Evolutionary conservation across 2,113 vertebrate species (phyloP).

Genomic region (Brienomyrus longianalis): DNA sequence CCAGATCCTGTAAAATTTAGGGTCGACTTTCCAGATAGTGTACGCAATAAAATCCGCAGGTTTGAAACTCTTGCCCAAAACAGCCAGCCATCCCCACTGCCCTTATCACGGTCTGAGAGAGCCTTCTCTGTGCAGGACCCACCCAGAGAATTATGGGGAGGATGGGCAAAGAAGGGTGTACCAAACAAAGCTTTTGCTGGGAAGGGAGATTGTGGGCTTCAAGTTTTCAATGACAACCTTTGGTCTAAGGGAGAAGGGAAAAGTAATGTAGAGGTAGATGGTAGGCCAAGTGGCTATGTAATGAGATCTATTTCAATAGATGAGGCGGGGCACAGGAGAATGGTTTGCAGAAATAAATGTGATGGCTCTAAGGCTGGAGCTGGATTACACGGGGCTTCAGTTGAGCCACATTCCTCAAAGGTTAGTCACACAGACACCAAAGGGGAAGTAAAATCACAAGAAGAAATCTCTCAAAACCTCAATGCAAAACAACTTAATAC

Average conservation of each 20-base stretch:
- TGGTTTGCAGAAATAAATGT: neutral
- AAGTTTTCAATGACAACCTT: conserved; percentile 15
- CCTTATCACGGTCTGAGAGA: conserved; percentile 31
- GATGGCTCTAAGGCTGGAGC: neutral
- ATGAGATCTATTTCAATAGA: conserved; percentile 38
- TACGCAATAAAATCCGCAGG: conserved; percentile 61
- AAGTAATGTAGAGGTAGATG: neutral
- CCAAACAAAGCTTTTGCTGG: conserved; percentile 30
- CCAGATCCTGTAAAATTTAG: conserved; percentile 8
- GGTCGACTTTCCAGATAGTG: conserved; percentile 34
- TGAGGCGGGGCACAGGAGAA: conserved; percentile 23
- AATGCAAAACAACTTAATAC: neutral
- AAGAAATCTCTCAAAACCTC: conserved; percentile 3
- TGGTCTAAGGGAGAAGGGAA: neutral
- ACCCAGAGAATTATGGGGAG: neutral
- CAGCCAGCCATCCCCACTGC: conserved; percentile 21
- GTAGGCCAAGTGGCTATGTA: conserved; percentile 1
- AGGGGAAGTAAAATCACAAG: neutral
- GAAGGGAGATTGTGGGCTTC: conserved; percentile 15
- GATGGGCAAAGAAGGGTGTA: conserved; percentile 24
- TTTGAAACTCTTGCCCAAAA: conserved; percentile 58
- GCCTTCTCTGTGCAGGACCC: conserved; percentile 46
- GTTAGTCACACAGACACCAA: conserved; percentile 12
- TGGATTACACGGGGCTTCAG: conserved; percentile 19
- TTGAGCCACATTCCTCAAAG: conserved; percentile 42